A percentile compares a stretch with the other conserved stretches of the same genome.
Evolutionary conservation across 2,113 vertebrate species (phyloP).

Genomic region (Festucalex cinctus): DNA sequence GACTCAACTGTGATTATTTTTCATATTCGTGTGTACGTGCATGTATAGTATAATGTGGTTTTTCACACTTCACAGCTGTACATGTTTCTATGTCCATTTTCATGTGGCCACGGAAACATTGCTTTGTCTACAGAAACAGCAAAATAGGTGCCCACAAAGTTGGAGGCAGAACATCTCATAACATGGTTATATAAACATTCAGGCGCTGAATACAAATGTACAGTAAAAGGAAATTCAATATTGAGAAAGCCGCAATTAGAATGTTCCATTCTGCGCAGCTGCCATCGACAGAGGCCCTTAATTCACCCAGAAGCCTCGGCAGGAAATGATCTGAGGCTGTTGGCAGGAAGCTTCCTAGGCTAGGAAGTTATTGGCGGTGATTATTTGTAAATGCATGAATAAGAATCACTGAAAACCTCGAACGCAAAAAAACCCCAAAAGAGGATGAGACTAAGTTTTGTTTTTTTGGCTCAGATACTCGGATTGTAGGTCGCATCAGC

Average conservation of each 20-base stretch:
- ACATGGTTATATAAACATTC: constrained; percentile 1
- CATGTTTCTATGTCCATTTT: background rate
- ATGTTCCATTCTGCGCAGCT: background rate
- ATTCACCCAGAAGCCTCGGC: constrained; percentile 3
- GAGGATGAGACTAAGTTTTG: background rate
- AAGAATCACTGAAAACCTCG: constrained; percentile 10
- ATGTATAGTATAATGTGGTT: constrained; percentile 8
- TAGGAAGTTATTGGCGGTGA: constrained; percentile 10
- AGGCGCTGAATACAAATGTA: background rate
- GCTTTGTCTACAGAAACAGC: background rate
- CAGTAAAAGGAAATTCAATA: constrained; percentile 1
- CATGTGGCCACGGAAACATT: constrained; percentile 1
- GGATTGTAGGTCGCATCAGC: too few relatives aligned
- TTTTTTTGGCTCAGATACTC: too few relatives aligned
- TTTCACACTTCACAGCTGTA: too few relatives aligned
- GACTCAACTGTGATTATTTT: constrained; percentile 13
- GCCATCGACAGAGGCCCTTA: constrained; percentile 9
- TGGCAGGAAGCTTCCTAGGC: constrained; percentile 12
- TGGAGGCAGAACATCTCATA: background rate
- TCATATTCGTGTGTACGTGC: background rate
- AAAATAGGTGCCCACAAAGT: background rate
- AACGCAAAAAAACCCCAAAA: background rate
- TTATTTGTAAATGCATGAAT: constrained; percentile 12
- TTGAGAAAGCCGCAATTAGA: constrained; percentile 4
- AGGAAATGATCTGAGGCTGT: constrained; percentile 9